Evolutionary conservation across 2,113 vertebrate genomes (phyloP), one percentile per base, ranked within the genome.

Genomic region (Malurus elegans): DNA sequence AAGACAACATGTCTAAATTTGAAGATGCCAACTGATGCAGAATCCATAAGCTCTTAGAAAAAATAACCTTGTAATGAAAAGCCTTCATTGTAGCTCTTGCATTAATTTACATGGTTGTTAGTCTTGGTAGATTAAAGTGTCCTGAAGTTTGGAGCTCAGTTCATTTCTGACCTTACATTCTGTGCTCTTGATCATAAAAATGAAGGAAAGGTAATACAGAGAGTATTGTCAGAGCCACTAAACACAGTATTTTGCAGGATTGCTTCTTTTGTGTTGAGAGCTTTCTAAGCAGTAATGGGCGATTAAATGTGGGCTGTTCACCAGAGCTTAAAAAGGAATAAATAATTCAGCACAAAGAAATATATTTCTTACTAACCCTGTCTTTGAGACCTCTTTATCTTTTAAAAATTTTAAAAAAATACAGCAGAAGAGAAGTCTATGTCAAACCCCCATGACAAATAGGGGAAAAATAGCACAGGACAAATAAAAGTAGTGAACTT

Each of bases 301-400:
- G 75, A 85, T 76, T 82, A 93, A 93, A 85, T 21, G 72, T 12
- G 47, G 47, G 56, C 36, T 86, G 57, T 11, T 83, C 32, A 3
- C 44, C 1, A 4, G 36, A 73, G 51, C 88, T 90, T 90, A 74
- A 80, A 88, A 29, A 67, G 29, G 38, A 86, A 88, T 87, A 94
- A 91, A 94, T 95, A 85, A 94, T 95, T 95, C 87, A 96, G 54
- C 28, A 92, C 54, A 70, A 72, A 82, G 89, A 95, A 92, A 90
- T 69, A 82, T 85, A 91, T 61, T 92, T 82, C 85, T 69, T 54
- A 58, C 62, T 79, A 85, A 61, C 40, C 32, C 58, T 82, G 66
- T 75, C 78, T 61, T 74, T 67, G 66, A 89, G 74, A 82, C 4
- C 60, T 73, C 58, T 81, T 84, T 47, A 78, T 88, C 60, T 66